Evolutionary conservation across 1,140 invertebrate species (phyloP).

Genomic region (Lordiphosa mommai): DNA sequence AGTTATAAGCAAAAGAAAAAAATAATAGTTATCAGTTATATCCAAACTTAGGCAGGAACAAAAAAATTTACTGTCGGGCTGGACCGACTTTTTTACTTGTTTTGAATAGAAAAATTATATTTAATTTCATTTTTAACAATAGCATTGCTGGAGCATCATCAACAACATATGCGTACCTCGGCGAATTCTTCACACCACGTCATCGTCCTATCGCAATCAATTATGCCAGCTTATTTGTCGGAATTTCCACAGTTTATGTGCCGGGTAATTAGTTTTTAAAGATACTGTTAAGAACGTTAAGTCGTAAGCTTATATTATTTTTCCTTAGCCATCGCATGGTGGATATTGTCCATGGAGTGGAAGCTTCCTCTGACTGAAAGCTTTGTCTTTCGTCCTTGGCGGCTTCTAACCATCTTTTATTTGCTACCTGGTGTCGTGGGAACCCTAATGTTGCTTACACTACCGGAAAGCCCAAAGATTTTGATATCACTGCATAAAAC

Average conservation of each 20-base stretch:
- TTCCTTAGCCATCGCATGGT: slow-evolving; percentile 49
- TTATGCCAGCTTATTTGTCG: slow-evolving; percentile 79
- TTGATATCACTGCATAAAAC: slow-evolving; percentile 80
- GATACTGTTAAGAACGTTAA: not conserved
- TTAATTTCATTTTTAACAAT: not conserved
- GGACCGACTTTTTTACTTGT: no score
- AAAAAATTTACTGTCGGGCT: no score
- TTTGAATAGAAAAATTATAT: no score
- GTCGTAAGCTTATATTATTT: not conserved
- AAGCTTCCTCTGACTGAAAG: slow-evolving; percentile 60
- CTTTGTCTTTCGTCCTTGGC: slow-evolving; percentile 82
- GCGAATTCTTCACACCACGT: slow-evolving; percentile 59
- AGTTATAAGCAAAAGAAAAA: no score
- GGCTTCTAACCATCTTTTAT: slow-evolving; percentile 83
- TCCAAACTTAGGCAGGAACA: no score
- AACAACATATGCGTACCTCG: slow-evolving; percentile 78
- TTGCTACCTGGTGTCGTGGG: slow-evolving; percentile 83
- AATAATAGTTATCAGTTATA: no score
- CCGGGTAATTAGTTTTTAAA: slow-evolving; percentile 64
- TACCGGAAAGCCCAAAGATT: slow-evolving; percentile 86
- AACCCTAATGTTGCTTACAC: slow-evolving; percentile 80
- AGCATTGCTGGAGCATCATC: slow-evolving; percentile 76
- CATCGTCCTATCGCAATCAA: slow-evolving; percentile 68
- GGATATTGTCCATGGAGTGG: slow-evolving; percentile 65
- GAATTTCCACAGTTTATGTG: slow-evolving; percentile 74